Evolutionary conservation across 2,888 invertebrate genomes (phyloP).

Genomic region (Tetropium fuscum): DNA sequence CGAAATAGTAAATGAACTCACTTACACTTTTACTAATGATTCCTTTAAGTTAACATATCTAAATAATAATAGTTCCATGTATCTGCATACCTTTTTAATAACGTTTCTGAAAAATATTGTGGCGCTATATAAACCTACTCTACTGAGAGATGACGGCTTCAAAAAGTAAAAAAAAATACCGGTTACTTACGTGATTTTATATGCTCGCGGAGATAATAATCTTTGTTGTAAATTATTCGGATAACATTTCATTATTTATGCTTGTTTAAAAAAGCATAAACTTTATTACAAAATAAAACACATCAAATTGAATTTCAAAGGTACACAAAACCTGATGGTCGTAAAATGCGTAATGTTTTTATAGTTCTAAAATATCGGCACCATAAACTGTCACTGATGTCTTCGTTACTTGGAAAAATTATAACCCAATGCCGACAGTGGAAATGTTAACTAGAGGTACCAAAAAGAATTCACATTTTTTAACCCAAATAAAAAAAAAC

Average conservation of each 20-base stretch:
- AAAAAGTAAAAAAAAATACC: constrained; percentile 7
- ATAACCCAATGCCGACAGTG: constrained; percentile 44
- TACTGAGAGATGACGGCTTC: not conserved
- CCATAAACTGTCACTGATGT: constrained; percentile 43
- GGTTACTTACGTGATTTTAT: constrained; percentile 20
- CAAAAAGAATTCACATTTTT: constrained; percentile 46
- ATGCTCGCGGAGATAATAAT: constrained; percentile 26
- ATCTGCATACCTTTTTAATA: no score
- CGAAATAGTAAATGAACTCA: no score
- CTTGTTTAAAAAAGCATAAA: constrained; percentile 34
- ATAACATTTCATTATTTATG: constrained; percentile 31
- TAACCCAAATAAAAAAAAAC: constrained; percentile 36
- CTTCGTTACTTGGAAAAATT: constrained; percentile 48
- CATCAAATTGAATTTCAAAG: constrained; percentile 38
- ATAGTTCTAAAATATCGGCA: constrained; percentile 39
- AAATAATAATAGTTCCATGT: no score
- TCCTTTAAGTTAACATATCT: no score
- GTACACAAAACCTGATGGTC: constrained; percentile 31
- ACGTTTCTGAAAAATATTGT: no score
- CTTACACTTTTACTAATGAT: no score
- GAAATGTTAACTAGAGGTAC: constrained; percentile 45
- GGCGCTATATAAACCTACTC: not conserved
- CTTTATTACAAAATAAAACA: constrained; percentile 35
- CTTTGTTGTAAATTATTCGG: constrained; percentile 30
- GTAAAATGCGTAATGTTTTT: constrained; percentile 45